Percentiles rank a stretch among this genome's conserved stretches.
phyloP scores from a whole-genome alignment of 2,888 invertebrate species.

The Monochamus alternatus region DNA sequence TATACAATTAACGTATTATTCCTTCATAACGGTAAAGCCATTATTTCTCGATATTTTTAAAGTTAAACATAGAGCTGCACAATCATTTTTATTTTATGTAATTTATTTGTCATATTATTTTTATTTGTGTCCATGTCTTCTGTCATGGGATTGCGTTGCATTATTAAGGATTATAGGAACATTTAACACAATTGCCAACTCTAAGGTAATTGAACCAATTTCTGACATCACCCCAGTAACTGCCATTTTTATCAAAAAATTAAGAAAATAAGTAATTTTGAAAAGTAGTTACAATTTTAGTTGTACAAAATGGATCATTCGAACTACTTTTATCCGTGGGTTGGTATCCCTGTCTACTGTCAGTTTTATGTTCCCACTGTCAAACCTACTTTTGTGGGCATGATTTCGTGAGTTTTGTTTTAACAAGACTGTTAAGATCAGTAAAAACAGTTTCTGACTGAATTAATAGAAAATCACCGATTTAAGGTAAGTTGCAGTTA shows the following conservation, averaged over 20 bases:
- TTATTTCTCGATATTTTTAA: no score
- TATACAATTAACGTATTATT: no score
- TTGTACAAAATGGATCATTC: background rate
- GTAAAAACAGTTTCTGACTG: constrained; percentile 21
- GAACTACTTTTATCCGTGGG: background rate
- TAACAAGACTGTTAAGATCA: background rate
- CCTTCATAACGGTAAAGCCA: no score
- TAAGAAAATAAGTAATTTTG: constrained; percentile 15
- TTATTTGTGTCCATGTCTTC: no score
- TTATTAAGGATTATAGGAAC: no score
- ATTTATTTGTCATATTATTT: no score
- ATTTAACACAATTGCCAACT: no score
- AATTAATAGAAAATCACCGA: constrained; percentile 8
- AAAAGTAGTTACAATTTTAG: background rate
- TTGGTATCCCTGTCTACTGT: background rate
- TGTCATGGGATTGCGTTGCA: no score
- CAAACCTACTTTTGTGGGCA: background rate
- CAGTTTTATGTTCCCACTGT: background rate
- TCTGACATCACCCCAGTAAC: constrained; percentile 28
- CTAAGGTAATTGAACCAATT: constrained; percentile 27
- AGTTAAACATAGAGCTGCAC: no score
- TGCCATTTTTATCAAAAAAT: constrained; percentile 20
- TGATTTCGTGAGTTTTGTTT: background rate
- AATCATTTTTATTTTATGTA: no score
- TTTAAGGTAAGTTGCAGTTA: constrained; percentile 10